Evolutionary conservation across 2,113 vertebrate species (phyloP), one percentile per base, ranked within the genome.

Genomic region (Petrocephalus microphthalmus): DNA sequence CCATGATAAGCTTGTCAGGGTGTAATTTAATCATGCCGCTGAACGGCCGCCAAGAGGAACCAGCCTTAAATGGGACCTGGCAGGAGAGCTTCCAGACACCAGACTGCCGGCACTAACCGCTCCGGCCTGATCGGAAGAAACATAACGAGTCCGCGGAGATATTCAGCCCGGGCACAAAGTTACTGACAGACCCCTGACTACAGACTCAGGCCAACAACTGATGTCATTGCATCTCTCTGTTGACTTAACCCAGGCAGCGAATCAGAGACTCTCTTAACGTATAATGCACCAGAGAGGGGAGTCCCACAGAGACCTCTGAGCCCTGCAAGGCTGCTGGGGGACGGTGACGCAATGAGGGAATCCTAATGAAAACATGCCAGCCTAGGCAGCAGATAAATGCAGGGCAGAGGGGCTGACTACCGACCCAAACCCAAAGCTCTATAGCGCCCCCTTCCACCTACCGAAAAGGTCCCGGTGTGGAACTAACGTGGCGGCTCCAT

Each of bases 401-500:
- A 85, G 1, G 6, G 64, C 42, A 6, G 74, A 7, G 42, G 37
- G 74, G 33, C 19, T 19, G 13, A 81, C 22, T 82, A 33, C 13
- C 15, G 19, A 51, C n/a, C 2, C 1, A 11, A 84, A 29, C 52
- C 6, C 29, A 53, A 85, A 85, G 49, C 52, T n/a, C 19, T 83
- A 54, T 52, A 20, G 51, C 17, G 13, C 29, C 45, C 33, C 0
- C 33, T 29, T 56, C 85, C 22, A 90, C 91, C 37, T 94, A 99
- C 98, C 98, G 92, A 98, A 92, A 93, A 97, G 91, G 88, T 99
- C 98, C 92, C 97, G 96, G 90, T 97, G 95, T n/a, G 97, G 96
- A 86, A 94, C 92, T 2, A 97, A 93, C 87, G 97, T 95, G 93
- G 92, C 96, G 93, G 97, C 96, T 96, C 98, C 98, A 49, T 98